Base-by-base conservation (phyloP, 2,113 vertebrate genomes). In the Chrysemys picta region DNA sequence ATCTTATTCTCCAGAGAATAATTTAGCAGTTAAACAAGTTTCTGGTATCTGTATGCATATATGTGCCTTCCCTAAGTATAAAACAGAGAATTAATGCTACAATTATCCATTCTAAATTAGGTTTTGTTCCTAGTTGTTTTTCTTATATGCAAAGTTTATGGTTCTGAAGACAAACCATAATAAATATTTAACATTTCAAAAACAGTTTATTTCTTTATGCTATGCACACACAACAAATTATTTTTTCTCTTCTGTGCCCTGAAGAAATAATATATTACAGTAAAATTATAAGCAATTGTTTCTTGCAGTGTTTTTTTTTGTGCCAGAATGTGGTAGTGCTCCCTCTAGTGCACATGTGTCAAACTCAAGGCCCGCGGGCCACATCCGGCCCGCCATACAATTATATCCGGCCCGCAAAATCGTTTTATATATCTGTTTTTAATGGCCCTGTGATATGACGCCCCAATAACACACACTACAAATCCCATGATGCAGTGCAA, bases 151-250 rank as follows among this genome's bases (percentile, higher is more conserved):
- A 38, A 72, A 38, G n/a, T 72, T 72, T 93, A 95, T 69, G 54
- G 93, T 97, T 95, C 95, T 94, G 90, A 94, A 29, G n/a, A 89
- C 80, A 96, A 91, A 82, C 76, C 13, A 0, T 89, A 90, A 83
- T 24, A 93, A 79, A 80, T 91, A 91, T 80, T 72, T 94, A 94
- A 95, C 27, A 79, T 94, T 94, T 91, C 75, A 92, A 94, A 94
- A 90, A 45, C 31, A n/a, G 50, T 62, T 84, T 72, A 72, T 72
- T 72, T 19, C 93, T 84, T 54, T 78, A 80, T 86, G 78, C 50
- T 78, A 87, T 50, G 93, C 45, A 52, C 90, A 86, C 2, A 22
- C 29, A 78, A 59, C 12, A 11, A 91, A 80, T 83, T 10, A 84
- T 57, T 45, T 93, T 91, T 91, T 91, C 84, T 76, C 0, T 35